Conservation (phyloP, 2,113 vertebrate species). For the Apodemus speciosus region DNA sequence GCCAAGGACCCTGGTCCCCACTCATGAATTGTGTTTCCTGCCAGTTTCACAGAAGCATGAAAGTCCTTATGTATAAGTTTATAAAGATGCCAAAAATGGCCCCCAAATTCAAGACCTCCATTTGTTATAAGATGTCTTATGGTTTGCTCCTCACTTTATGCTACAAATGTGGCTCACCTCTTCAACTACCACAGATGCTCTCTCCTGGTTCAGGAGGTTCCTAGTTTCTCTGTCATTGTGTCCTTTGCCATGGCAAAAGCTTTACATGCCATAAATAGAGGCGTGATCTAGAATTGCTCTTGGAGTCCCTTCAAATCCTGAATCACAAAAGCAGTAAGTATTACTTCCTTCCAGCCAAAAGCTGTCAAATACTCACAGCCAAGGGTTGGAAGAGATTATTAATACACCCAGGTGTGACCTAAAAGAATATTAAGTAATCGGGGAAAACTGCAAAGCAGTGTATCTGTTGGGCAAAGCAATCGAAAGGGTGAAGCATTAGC, state of each 20-base stretch:
- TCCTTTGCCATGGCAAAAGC: background rate
- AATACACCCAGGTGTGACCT: constrained; percentile 17
- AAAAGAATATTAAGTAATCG: constrained; percentile 45
- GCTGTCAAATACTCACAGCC: background rate
- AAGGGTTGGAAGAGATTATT: constrained; percentile 24
- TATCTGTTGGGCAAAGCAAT: constrained; percentile 20
- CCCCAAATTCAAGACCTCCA: background rate
- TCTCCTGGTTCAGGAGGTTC: background rate
- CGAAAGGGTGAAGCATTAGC: background rate
- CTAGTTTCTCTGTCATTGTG: background rate
- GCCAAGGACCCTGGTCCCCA: background rate
- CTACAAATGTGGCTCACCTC: background rate
- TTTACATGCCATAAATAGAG: background rate
- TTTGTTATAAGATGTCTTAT: background rate
- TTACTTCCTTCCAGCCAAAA: constrained; percentile 16
- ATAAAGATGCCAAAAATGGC: background rate
- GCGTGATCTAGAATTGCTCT: background rate
- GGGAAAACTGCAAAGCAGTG: constrained; percentile 21
- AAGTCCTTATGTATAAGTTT: background rate
- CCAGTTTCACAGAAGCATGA: background rate
- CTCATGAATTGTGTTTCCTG: background rate
- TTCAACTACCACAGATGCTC: background rate
- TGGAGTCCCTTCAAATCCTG: background rate
- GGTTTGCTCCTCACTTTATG: background rate
- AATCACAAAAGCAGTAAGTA: constrained; percentile 4